Base-by-base conservation (phyloP, 2,113 vertebrate species). In the Acrocephalus kingi region DNA sequence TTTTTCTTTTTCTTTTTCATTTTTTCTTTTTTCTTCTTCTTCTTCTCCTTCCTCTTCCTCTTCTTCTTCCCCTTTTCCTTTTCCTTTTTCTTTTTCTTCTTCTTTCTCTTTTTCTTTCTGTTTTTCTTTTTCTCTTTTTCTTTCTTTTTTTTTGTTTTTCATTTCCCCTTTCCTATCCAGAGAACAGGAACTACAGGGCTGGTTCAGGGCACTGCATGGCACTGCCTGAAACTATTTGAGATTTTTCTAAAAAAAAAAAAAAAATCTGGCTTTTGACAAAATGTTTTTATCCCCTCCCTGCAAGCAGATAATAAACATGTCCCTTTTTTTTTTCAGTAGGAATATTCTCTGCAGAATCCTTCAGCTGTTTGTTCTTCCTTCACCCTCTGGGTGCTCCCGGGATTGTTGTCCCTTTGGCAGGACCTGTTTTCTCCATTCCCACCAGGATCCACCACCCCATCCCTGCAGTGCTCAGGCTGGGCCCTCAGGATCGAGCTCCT, bases 321-420 rank as follows among this genome's bases (percentile, higher is more conserved):
- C 24, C 21, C 4, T 17, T n/a, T 56, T 35, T 56, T 35, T 18
- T 9, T 1, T 35, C n/a, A 55, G 45, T 24, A 30, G 51, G 23
- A 69, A 35, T 2, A 0, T 31, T 82, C 66, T 30, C 18, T 52
- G 37, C 51, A 51, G 37, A 58, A 74, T 30, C 9, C 35, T 35
- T 35, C 35, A 35, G 35, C 46, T n/a, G 19, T 43, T 11, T 54
- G 8, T 30, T 55, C 52, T 69, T 62, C 56, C 52, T 54, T 58
- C 31, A 13, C 17, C 6, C 37, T 56, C 59, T 1, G 1, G 18
- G 14, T 15, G 13, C 59, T 87, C 14, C 18, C 51, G 21, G 51
- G 49, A 46, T 23, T 1, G 18, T 15, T 13, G 12, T 52, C 43
- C 19, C n/a, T 63, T 21, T 0, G 0, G 15, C 43, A 46, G 59